Conservation (phyloP, 2,888 invertebrate species). For the Lordiphosa andalusiaca region DNA sequence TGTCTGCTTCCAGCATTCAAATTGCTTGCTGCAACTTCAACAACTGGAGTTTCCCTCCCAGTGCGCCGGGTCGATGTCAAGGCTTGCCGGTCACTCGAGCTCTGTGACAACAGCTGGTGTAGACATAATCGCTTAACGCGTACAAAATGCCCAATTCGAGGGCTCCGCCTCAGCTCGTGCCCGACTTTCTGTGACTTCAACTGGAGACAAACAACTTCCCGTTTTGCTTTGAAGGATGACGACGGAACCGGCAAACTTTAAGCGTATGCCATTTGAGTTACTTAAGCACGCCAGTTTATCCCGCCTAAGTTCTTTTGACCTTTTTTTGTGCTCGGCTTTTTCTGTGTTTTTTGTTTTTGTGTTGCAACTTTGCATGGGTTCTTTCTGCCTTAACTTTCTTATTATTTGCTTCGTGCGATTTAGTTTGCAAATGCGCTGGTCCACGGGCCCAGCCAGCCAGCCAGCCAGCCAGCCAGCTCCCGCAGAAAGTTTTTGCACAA, state of each 20-base stretch:
- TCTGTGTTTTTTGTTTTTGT: constrained; percentile 8
- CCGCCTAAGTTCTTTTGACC: constrained; percentile 71
- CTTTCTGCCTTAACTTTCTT: constrained; percentile 36
- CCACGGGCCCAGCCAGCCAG: constrained; percentile 4
- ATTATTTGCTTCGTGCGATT: constrained; percentile 55
- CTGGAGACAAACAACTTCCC: constrained; percentile 18
- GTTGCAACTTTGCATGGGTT: constrained; percentile 53
- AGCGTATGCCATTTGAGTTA: constrained; percentile 62
- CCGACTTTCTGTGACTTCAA: too few relatives aligned
- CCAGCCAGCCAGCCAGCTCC: constrained; percentile 4
- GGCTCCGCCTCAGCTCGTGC: too few relatives aligned
- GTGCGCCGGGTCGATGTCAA: too few relatives aligned
- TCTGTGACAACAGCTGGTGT: constrained; percentile 46
- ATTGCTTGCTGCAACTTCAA: too few relatives aligned
- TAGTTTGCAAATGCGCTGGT: constrained; percentile 53
- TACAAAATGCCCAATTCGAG: constrained; percentile 29
- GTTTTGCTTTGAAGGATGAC: constrained; percentile 4
- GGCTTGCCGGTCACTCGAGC: constrained; percentile 2
- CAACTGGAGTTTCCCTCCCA: too few relatives aligned
- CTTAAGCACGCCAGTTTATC: constrained; percentile 66
- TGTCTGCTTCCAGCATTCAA: too few relatives aligned
- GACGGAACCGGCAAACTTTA: constrained; percentile 47
- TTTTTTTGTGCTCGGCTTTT: constrained; percentile 26
- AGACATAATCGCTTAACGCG: constrained; percentile 58
- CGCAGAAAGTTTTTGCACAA: constrained; percentile 50